Conservation (phyloP, 2,888 invertebrate species). For the Hymenopus coronatus region DNA sequence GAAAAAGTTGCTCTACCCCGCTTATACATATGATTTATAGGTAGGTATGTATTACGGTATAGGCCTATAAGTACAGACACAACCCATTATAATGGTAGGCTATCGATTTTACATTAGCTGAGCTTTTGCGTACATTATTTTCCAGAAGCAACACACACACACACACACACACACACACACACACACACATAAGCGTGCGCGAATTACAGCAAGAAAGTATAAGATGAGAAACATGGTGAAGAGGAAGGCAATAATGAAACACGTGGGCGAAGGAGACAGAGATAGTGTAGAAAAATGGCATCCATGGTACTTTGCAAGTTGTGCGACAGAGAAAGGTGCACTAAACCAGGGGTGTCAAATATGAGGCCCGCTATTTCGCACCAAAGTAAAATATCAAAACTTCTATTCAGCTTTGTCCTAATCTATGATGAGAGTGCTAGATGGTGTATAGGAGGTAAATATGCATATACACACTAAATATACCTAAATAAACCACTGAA, state of each 20-base stretch:
- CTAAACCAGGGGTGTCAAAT: too few relatives aligned
- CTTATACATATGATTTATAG: slow-evolving; percentile 16
- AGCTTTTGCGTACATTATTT: slow-evolving; percentile 21
- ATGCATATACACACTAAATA: too few relatives aligned
- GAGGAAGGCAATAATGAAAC: background rate
- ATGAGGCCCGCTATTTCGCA: too few relatives aligned
- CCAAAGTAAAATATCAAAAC: too few relatives aligned
- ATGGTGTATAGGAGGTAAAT: too few relatives aligned
- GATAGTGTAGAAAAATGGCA: background rate
- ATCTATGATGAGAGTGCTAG: too few relatives aligned
- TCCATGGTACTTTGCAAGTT: background rate
- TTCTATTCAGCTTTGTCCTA: too few relatives aligned
- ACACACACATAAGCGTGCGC: background rate
- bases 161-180: background rate
- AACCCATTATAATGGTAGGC: slow-evolving; percentile 23
- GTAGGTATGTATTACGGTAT: slow-evolving; percentile 13
- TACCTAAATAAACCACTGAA: too few relatives aligned
- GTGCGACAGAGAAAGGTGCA: background rate
- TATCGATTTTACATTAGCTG: slow-evolving; percentile 29
- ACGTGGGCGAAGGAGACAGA: background rate
- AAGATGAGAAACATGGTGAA: slow-evolving; percentile 3
- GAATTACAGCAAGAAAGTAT: slow-evolving; percentile 16
- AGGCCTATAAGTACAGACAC: slow-evolving; percentile 15
- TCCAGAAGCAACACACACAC: background rate
- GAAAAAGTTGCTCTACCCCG: background rate